Conservation (phyloP, 2,113 vertebrate genomes). For the Thermophis baileyi region DNA sequence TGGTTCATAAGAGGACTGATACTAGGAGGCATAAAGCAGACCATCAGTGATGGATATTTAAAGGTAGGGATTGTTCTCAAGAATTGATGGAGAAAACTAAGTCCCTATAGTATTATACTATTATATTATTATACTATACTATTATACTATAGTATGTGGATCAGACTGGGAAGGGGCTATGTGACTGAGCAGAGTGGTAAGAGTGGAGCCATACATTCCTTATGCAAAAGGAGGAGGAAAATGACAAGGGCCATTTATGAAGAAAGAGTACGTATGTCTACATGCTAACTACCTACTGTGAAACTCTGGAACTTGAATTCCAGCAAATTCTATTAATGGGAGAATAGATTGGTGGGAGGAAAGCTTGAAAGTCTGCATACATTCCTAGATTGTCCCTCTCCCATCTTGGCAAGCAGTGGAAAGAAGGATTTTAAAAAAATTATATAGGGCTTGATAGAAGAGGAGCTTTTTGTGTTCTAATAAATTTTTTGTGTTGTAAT, state of each 20-base stretch:
- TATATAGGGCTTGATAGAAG: neutral
- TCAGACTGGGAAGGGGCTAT: neutral
- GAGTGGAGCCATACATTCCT: neutral
- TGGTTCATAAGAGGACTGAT: neutral
- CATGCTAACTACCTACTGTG: neutral
- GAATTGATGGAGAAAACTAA: neutral
- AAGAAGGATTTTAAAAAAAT: neutral
- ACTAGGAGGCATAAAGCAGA: neutral
- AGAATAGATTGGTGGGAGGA: neutral
- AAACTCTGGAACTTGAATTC: neutral
- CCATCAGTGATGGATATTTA: neutral
- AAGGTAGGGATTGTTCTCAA: neutral
- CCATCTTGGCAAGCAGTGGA: neutral
- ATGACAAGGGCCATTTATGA: neutral
- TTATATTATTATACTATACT: too few species aligned
- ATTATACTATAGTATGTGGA: neutral
- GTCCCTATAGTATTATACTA: neutral
- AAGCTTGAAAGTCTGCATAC: neutral
- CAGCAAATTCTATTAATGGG: neutral
- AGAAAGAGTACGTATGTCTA: neutral
- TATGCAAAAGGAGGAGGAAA: neutral
- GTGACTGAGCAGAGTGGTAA: neutral
- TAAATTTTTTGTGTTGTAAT: neutral
- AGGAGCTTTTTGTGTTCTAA: neutral
- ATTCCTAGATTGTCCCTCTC: neutral